Base-by-base conservation (phyloP, 2,888 invertebrate genomes). In the Megamerina dolium region DNA sequence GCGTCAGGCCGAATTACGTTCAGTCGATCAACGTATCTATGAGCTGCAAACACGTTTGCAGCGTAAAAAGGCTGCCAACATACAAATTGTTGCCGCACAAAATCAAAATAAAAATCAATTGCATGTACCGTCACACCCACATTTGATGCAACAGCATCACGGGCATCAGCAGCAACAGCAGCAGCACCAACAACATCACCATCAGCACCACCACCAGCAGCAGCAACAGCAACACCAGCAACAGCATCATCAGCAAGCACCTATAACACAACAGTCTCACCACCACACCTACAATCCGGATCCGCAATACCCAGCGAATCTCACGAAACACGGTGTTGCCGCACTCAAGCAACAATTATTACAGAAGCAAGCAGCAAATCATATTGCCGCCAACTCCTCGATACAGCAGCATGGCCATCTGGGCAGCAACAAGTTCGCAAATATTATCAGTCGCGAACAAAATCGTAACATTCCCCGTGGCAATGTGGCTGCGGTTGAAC, bases 31-130 rank as follows among this genome's bases (percentile, higher is more conserved):
- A 59, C 77, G 93, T 58, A 95, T 96, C 63, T 88, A 90, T 31
- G 94, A 96, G 68, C 78, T 96, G 38, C 94, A 95, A 70, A 89
- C 90, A 57, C 78, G 95, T 38, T 74, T 96, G 57, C 87, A 93
- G 61, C 80, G 91, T 55, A 93, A 93, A 68, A 79, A 92, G 52
- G 81, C 89, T 45, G 78, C 91, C 55, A 92, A 92, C 70, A 50
- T 58, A 45, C 58, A 58, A 49, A 44, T 31, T 10, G 35, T 37
- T n/a, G 81, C 83, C 61, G 81, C 83, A 62, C 83, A 84, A 61
- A 70, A 83, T 65, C 79, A 77, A 37, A 50, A 58, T 30, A 59
- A 63, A 40, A 53, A 54, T 31, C 55, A 54, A 32, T 46, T 47
- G 34, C 51, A 48, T 6, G 49, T 54, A 26, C 51, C 49, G 35